Evolutionary conservation across 2,113 vertebrate genomes (phyloP).

Genomic region (Tragelaphus strepsiceros): DNA sequence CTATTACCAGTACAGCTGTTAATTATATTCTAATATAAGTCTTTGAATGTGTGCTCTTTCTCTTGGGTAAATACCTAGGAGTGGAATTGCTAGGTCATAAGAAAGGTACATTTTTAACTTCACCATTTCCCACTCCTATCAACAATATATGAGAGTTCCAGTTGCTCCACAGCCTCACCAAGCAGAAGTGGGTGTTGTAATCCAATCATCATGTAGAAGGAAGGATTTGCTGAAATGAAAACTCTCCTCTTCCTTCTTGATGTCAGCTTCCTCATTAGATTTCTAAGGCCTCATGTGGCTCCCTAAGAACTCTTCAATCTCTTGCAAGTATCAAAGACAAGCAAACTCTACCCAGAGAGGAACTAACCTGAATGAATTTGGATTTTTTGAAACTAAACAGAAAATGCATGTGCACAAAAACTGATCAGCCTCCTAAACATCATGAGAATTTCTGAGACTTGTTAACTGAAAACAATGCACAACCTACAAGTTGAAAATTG

Average conservation of each 20-base stretch:
- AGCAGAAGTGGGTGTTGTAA: neutral
- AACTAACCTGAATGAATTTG: neutral
- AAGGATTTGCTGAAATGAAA: neutral
- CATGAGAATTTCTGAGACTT: neutral
- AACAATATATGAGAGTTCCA: neutral
- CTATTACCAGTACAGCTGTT: neutral
- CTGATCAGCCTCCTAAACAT: neutral
- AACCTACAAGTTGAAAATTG: neutral
- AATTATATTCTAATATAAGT: conserved; percentile 4
- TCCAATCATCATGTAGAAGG: neutral
- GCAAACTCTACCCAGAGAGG: neutral
- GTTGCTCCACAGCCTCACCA: neutral
- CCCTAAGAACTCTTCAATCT: neutral
- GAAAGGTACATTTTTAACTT: neutral
- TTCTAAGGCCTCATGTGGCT: neutral
- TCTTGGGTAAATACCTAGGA: neutral
- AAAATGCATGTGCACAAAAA: neutral
- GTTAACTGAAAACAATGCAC: neutral
- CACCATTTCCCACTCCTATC: neutral
- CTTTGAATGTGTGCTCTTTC: neutral
- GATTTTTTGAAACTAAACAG: conserved; percentile 24
- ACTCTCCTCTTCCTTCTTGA: neutral
- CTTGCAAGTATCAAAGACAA: neutral
- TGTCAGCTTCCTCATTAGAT: neutral
- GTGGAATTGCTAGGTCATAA: neutral